Evolutionary conservation across 2,888 invertebrate species (phyloP).

Genomic region (Magallana nippona): DNA sequence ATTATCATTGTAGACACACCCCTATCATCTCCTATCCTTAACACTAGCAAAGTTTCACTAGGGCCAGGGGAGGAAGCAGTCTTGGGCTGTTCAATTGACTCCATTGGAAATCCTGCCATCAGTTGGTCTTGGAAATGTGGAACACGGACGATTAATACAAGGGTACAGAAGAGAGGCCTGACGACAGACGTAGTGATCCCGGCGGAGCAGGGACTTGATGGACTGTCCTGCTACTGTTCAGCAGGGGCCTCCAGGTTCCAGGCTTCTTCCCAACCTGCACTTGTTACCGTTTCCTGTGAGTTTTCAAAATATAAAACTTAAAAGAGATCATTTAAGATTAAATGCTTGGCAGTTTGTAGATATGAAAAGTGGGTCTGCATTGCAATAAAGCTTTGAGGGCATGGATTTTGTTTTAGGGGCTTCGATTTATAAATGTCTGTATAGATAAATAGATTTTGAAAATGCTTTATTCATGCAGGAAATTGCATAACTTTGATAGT

Average conservation of each 20-base stretch:
- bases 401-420: too few species aligned
- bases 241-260: neutral
- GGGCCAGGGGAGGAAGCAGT: neutral
- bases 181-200: neutral
- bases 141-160: neutral
- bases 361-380: too few species aligned
- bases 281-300: neutral
- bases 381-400: too few species aligned
- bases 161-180: neutral
- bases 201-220: neutral
- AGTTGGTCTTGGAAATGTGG: constrained; percentile 23
- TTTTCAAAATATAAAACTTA: neutral
- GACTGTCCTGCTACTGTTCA: neutral
- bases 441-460: too few species aligned
- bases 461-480: too few species aligned
- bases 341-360: too few species aligned
- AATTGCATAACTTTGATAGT: too few species aligned
- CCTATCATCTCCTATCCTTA: neutral
- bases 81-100: neutral
- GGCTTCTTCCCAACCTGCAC: neutral
- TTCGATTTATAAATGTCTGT: too few species aligned
- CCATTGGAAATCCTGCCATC: neutral
- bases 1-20: neutral
- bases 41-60: neutral
- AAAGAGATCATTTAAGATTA: too few species aligned